Base-by-base conservation (phyloP, 2,888 invertebrate species). In the Drosophila eohydei region DNA sequence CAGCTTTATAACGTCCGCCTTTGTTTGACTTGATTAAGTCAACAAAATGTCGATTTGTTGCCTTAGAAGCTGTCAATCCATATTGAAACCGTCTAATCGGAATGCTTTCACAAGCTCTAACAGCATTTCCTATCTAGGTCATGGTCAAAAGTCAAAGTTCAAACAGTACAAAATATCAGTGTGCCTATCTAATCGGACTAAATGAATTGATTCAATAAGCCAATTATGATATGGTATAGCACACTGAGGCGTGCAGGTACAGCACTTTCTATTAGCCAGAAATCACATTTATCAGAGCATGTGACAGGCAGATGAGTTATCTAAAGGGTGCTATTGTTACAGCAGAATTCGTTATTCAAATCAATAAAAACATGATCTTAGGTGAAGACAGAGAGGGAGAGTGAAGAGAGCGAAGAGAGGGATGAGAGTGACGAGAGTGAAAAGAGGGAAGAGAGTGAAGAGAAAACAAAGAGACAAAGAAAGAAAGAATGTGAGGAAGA, bases 21-120 rank as follows among this genome's bases (percentile, higher is more conserved):
- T 74, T 63, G 65, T 79, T 74, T 74, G 50, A 63, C 56, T 70
- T 62, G 64, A 71, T 59, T 56, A 58, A 60, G 58, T 71, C 66
- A 79, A 75, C 65, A 75, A 59, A 58, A 56, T 60, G 70, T 71
- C 71, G 46, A 67, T 59, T 61, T 62, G 58, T 44, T 50, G 59
- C 32, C 69, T 43, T 46, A n/a, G 32, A 26, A 68, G 50, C 74
- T 74, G 55, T 63, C 73, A 68, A 56, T 55, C 58, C 21, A 34
- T 50, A 21, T 38, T 44, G 21, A 50, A 43, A 40, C 32, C 50
- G 38, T 61, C 38, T 65, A 44, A 62, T 43, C 56, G 30, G n/a
- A 71, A 40, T 41, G 28, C 56, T 62, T 44, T 34, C 30, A 32
- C 28, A 32, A 34, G 55, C 41, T 59, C 32, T 54, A 40, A 43